Evolutionary conservation across 2,888 invertebrate genomes (phyloP).

Genomic region (Aleiodes alternator): DNA sequence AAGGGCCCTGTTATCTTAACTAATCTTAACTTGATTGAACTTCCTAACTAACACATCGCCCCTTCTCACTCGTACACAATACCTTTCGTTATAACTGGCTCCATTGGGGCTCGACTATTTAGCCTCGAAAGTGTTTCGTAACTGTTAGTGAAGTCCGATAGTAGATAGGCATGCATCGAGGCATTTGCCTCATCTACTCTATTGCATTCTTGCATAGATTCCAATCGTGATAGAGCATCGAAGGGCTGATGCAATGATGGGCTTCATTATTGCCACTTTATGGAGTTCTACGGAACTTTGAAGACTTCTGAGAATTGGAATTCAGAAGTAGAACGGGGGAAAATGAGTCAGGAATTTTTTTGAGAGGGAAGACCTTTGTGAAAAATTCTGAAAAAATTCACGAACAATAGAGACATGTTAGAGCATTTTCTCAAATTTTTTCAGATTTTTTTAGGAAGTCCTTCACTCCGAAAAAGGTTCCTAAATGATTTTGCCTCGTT

Average conservation of each 20-base stretch:
- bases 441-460: too few relatives aligned
- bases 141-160: constrained; percentile 26
- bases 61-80: neutral
- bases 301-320: too few relatives aligned
- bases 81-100: constrained; percentile 18
- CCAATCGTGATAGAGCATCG: constrained; percentile 15
- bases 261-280: neutral
- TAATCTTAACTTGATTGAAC: constrained; percentile 50
- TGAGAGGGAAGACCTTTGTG: too few relatives aligned
- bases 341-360: too few relatives aligned
- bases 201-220: neutral
- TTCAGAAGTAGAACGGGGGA: too few relatives aligned
- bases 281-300: neutral
- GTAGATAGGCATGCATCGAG: neutral
- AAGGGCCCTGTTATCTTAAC: constrained; percentile 43
- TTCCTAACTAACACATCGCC: constrained; percentile 30
- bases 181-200: neutral
- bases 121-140: constrained; percentile 21
- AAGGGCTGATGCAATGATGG: constrained; percentile 1
- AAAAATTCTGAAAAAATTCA: too few relatives aligned
- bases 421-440: too few relatives aligned
- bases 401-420: too few relatives aligned
- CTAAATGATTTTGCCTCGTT: too few relatives aligned
- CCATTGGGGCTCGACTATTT: constrained; percentile 15
- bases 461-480: too few relatives aligned